Evolutionary conservation across 2,888 invertebrate genomes (phyloP).

Genomic region (Lepidonotus clava): DNA sequence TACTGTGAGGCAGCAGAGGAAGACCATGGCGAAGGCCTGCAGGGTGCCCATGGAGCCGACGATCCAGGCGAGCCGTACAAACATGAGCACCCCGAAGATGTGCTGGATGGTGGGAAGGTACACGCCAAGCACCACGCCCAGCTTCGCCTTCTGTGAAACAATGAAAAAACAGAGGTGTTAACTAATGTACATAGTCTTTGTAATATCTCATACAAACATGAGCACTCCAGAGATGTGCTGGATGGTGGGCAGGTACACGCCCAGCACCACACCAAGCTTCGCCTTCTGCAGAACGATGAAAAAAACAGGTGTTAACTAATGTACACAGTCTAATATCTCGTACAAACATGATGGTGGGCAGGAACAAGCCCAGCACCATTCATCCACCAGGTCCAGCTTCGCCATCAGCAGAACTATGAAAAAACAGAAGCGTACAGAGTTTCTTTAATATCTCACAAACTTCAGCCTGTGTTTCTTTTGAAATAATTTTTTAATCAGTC

Average conservation of each 20-base stretch:
- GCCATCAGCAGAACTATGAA: no score
- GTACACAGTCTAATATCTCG: conserved; percentile 46
- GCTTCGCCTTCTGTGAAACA: conserved; percentile 66
- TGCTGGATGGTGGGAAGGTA: conserved; percentile 72
- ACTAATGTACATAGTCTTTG: background rate
- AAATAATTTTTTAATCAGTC: no score
- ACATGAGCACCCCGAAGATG: conserved; percentile 71
- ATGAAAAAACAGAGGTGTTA: background rate
- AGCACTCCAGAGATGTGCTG: conserved; percentile 72
- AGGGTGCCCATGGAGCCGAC: conserved; percentile 66
- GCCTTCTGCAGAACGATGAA: conserved; percentile 63
- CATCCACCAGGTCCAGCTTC: no score
- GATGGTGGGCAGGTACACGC: conserved; percentile 71
- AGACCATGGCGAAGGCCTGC: conserved; percentile 68
- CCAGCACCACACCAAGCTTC: conserved; percentile 68
- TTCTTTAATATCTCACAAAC: no score
- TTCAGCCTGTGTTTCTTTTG: no score
- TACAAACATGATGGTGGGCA: conserved; percentile 72
- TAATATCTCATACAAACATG: conserved; percentile 66
- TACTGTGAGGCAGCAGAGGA: conserved; percentile 70
- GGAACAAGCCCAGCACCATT: conserved; percentile 68
- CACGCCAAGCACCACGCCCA: conserved; percentile 69
- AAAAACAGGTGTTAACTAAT: no score
- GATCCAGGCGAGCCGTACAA: conserved; percentile 70
- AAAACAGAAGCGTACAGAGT: no score